A percentile compares a stretch with the other conserved stretches of the same genome.
Conservation (phyloP, 2,797 vertebrate genomes). For the Momotus momota region DNA sequence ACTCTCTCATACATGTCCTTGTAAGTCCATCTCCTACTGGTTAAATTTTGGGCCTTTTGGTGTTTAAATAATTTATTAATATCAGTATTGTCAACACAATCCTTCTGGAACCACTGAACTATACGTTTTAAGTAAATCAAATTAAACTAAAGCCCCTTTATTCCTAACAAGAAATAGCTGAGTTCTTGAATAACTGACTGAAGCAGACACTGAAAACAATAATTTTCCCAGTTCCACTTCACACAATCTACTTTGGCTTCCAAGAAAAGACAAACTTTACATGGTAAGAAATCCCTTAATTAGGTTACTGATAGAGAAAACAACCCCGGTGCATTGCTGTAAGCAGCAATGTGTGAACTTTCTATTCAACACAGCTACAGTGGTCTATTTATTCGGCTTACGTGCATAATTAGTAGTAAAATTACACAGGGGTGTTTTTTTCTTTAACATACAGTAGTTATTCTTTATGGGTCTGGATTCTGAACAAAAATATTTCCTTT, state of each 20-base stretch:
- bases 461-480: conserved; percentile 77
- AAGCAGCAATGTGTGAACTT: conserved; percentile 42
- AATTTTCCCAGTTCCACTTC: not conserved
- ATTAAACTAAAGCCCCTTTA: not conserved
- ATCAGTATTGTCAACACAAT: not conserved
- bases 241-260: conserved; percentile 3
- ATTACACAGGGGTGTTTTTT: conserved; percentile 43
- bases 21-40: not conserved
- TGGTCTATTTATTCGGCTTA: conserved; percentile 69
- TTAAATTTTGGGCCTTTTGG: not conserved
- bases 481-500: conserved; percentile 82
- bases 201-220: not conserved
- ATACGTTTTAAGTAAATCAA: not conserved
- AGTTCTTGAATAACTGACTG: not conserved
- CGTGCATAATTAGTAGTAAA: conserved; percentile 76
- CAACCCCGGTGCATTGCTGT: not conserved
- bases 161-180: not conserved
- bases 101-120: not conserved
- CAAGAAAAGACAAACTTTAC: conserved; percentile 41
- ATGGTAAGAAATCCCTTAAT: not conserved
- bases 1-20: not conserved
- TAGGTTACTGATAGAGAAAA: conserved; percentile 10
- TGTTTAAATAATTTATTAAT: not conserved
- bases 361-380: conserved; percentile 65
- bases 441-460: conserved; percentile 69